Evolutionary conservation across 2,888 invertebrate species (phyloP), one percentile per base, ranked within the genome.

Genomic region (Epirrhoe alternata): DNA sequence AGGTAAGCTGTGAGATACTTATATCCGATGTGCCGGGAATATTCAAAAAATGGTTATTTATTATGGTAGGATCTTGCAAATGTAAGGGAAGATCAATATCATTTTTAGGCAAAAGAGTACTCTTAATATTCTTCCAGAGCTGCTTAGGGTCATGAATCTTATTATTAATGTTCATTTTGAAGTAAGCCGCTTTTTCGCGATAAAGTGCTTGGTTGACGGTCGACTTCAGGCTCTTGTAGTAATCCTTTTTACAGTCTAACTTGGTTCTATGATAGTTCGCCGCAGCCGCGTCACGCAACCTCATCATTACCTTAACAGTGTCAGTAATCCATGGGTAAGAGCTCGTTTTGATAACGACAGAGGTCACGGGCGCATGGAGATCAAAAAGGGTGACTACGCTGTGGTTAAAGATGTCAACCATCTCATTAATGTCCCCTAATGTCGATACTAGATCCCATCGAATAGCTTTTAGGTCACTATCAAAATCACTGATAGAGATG

Each of bases 51-150:
- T 55, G 55, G 2, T 42, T 10, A 16, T 64, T 64, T 14, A 64
- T 64, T n/a, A 24, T 14, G 14, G 47, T 58, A 17, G 60, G 31
- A 33, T 61, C 60, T 45, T 53, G 45, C 45, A 60, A 60, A 24
- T 30, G 6, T 3, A 16, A 0, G 17, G 59, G 62, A 0, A 62
- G 16, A 5, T 62, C 62, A 30, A 0, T 45, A 16, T 51, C 51
- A n/a, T 63, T 56, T 12, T 57, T 52, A 1, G 51, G 57, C 5
- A 57, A 6, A n/a, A 63, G 12, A 6, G 56, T 57, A 17, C 8
- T 57, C 57, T 52, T 63, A 8, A 63, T 6, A 31, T 63, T 63
- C 10, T 63, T 61, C 61, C 61, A 61, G 6, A 61, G 50, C 0
- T 14, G 31, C 10, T 57, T 63, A 10, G 56, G 52, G 12, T 57